These are phyloP conservation scores for Notolabrus celidotus DNA, from an alignment of 2,797 vertebrate genomes.

Conservation along the genomic window DNA sequence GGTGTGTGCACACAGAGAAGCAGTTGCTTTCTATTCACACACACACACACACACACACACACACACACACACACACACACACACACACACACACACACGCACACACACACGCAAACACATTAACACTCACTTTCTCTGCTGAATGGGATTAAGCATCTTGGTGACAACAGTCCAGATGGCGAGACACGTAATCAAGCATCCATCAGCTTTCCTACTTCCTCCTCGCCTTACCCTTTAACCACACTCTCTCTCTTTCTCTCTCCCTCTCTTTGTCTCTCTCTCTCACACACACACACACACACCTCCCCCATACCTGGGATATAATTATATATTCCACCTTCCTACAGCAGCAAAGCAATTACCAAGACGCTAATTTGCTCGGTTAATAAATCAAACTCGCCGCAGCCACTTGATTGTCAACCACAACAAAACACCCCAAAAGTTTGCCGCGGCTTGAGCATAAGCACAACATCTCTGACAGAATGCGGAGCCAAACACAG, in stretches of 20 bases:
- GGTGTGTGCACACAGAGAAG: slow-evolving; percentile 27
- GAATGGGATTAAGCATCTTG: slow-evolving; percentile 78
- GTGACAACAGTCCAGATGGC: slow-evolving; percentile 83
- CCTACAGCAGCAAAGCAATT: slow-evolving; percentile 54
- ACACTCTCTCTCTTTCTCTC: slow-evolving; percentile 58
- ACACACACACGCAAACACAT: slow-evolving; percentile 40
- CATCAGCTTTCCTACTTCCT: slow-evolving; percentile 75
- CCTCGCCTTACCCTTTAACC: slow-evolving; percentile 68
- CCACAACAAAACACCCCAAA: slow-evolving; percentile 35
- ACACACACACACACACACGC: neutral
- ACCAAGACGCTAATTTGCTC: slow-evolving; percentile 49
- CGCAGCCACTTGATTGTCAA: slow-evolving; percentile 43
- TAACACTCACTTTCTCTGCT: slow-evolving; percentile 54
- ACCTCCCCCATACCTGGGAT: slow-evolving; percentile 71
- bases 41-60: neutral
- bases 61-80: slow-evolving; percentile 32
- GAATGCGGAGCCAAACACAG: slow-evolving; percentile 38
- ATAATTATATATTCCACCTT: slow-evolving; percentile 68
- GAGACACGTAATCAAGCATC: slow-evolving; percentile 79
- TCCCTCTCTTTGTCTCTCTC: slow-evolving; percentile 52
- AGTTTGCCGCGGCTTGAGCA: slow-evolving; percentile 32
- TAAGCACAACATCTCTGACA: slow-evolving; percentile 19
- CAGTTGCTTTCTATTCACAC: slow-evolving; percentile 46
- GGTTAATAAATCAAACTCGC: slow-evolving; percentile 60
- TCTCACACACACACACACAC: slow-evolving; percentile 56